These are phyloP conservation scores for Crypturellus tataupa DNA, from an alignment of 2,797 vertebrate genomes.

Conservation along the genomic window DNA sequence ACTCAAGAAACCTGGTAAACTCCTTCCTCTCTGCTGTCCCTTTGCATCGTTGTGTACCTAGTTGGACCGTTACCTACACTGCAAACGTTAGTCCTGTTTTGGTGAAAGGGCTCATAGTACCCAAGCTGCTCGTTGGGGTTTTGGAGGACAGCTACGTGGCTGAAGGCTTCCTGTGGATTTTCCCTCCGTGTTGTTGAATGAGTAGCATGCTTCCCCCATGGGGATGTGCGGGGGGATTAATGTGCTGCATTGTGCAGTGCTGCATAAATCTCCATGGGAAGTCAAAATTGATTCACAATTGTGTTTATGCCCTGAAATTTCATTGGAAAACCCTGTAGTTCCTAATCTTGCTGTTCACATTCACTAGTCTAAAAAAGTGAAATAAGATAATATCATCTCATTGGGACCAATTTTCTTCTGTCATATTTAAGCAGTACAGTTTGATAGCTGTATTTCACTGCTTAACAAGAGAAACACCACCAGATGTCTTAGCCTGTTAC, in stretches of 20 bases:
- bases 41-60: rapidly evolving
- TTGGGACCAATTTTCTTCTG: constrained; percentile 63
- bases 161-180: background rate
- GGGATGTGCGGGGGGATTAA: constrained; percentile 20
- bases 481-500: constrained; percentile 51
- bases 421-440: constrained; percentile 65
- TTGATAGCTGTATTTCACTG: constrained; percentile 66
- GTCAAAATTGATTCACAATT: constrained; percentile 55
- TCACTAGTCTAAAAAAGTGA: constrained; percentile 13
- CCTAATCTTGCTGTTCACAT: constrained; percentile 44
- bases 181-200: background rate
- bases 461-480: constrained; percentile 65
- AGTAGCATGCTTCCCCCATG: background rate
- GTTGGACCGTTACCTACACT: background rate
- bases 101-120: background rate
- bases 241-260: constrained; percentile 9
- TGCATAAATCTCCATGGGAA: constrained; percentile 43
- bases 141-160: background rate
- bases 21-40: background rate
- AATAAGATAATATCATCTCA: constrained; percentile 57
- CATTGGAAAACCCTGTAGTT: constrained; percentile 21
- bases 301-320: constrained; percentile 29
- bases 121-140: background rate
- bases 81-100: background rate
- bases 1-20: background rate